phyloP scores from a whole-genome alignment of 2,888 invertebrate species.

The Chouioia cunea region DNA sequence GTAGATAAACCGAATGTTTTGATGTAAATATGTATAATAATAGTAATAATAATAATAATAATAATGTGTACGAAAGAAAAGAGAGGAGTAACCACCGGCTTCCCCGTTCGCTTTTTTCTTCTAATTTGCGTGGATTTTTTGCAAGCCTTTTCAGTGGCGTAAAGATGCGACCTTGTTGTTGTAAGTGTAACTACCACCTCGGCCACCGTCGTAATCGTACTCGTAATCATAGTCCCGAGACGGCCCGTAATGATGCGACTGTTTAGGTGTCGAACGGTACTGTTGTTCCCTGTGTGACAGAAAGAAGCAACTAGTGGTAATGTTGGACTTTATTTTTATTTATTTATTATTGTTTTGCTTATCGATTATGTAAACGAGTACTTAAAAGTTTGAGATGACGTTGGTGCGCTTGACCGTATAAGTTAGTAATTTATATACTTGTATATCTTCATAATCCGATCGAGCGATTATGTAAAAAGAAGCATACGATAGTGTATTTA shows the following conservation, averaged over 20 bases:
- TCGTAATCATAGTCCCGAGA: conserved; percentile 63
- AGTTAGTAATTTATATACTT: not conserved
- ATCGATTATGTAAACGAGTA: not conserved
- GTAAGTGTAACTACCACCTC: conserved; percentile 59
- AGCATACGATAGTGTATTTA: no score
- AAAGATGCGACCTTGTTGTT: conserved; percentile 67
- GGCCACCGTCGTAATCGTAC: conserved; percentile 60
- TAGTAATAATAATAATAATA: not conserved
- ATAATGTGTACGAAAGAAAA: not conserved
- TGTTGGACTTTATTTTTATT: no score
- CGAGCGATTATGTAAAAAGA: not conserved
- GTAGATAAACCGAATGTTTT: conserved; percentile 8
- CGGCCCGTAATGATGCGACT: conserved; percentile 42
- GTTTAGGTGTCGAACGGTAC: conserved; percentile 46
- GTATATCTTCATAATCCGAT: not conserved
- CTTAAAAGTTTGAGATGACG: not conserved
- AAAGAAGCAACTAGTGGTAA: no score
- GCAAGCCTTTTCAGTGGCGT: conserved; percentile 49
- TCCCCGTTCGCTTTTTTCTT: no score
- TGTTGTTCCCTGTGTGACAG: conserved; percentile 41
- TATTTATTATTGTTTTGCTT: not conserved
- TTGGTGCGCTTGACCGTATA: not conserved
- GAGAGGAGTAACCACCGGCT: not conserved
- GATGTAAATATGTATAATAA: not conserved
- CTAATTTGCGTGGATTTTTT: not conserved